Conservation (phyloP, 1,140 invertebrate species). For the Phenacoccus solenopsis region DNA sequence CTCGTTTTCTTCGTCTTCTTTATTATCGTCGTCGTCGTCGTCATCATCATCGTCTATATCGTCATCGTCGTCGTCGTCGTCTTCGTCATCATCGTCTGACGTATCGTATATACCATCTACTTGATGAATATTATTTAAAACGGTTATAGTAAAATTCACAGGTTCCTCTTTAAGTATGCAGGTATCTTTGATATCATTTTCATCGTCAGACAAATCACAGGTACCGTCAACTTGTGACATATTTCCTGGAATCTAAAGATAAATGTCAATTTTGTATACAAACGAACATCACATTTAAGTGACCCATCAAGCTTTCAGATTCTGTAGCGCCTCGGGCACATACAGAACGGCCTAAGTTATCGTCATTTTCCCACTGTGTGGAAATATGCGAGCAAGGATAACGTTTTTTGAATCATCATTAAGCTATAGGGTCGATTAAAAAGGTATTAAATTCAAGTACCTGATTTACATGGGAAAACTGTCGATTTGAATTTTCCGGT, state of each 20-base stretch:
- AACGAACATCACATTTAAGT: background rate
- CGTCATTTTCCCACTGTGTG: background rate
- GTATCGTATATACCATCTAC: slow-evolving; percentile 61
- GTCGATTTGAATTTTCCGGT: background rate
- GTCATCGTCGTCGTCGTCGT: slow-evolving; percentile 52
- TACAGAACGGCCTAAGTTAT: slow-evolving; percentile 12
- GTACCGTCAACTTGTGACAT: slow-evolving; percentile 35
- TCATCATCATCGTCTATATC: slow-evolving; percentile 60
- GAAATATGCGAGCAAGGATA: slow-evolving; percentile 14
- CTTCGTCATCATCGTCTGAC: slow-evolving; percentile 57
- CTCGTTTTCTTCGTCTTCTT: slow-evolving; percentile 59
- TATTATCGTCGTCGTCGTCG: slow-evolving; percentile 55
- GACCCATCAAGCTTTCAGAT: background rate
- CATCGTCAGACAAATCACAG: slow-evolving; percentile 32
- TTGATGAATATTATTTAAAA: slow-evolving; percentile 30
- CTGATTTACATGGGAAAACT: slow-evolving; percentile 1
- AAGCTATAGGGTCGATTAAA: background rate
- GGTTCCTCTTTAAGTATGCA: background rate
- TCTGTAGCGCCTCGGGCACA: slow-evolving; percentile 21
- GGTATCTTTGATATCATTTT: slow-evolving; percentile 20
- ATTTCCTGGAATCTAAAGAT: slow-evolving; percentile 22
- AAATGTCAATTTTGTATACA: background rate
- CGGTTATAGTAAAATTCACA: background rate
- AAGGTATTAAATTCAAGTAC: background rate
- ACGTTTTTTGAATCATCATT: background rate